A percentile compares a stretch with the other conserved stretches of the same genome.
Conservation (phyloP, 2,888 invertebrate genomes). For the Noctua pronuba region DNA sequence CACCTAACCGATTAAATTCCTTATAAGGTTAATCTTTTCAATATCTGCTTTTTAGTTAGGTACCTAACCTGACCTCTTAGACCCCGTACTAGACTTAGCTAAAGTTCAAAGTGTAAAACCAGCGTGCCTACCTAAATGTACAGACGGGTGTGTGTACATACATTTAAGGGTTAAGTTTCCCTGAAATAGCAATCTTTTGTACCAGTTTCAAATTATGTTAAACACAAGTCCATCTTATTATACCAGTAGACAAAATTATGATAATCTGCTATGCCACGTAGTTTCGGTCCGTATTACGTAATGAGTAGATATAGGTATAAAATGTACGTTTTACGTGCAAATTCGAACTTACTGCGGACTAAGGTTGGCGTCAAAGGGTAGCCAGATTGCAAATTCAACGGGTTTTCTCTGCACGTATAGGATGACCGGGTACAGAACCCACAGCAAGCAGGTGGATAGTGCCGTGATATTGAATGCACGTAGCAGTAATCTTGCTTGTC, state of each 20-base stretch:
- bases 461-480: conserved; percentile 71
- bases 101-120: not conserved
- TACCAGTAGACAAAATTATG: conserved; percentile 50
- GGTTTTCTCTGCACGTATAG: conserved; percentile 72
- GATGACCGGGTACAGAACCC: conserved; percentile 75
- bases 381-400: conserved; percentile 79
- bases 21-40: not conserved
- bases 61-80: not conserved
- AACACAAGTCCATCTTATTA: conserved; percentile 29
- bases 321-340: conserved; percentile 46
- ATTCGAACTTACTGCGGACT: conserved; percentile 75
- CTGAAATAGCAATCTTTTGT: conserved; percentile 35
- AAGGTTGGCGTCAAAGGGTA: conserved; percentile 76
- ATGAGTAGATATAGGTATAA: conserved; percentile 48
- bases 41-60: not conserved
- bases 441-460: conserved; percentile 75
- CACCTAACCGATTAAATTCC: not conserved
- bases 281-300: conserved; percentile 38
- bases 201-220: conserved; percentile 35
- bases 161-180: not conserved
- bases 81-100: not conserved
- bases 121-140: not conserved
- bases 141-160: not conserved
- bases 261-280: conserved; percentile 44
- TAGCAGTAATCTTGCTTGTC: conserved; percentile 68